Base-by-base conservation (phyloP, 2,888 invertebrate genomes). In the Agrotis segetum region DNA sequence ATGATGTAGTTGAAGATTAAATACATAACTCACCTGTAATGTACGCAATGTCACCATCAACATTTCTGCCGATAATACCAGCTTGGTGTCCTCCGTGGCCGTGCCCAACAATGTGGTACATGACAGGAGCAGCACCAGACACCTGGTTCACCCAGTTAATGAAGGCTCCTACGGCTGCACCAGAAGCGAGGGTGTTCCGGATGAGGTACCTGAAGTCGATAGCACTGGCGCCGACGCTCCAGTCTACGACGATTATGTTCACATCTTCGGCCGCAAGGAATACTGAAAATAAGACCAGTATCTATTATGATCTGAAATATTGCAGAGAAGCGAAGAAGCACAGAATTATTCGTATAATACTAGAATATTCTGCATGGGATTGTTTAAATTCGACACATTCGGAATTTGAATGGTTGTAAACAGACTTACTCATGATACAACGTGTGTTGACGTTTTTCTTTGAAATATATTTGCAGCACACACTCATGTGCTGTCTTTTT, bases 161-260 rank as follows among this genome's bases (percentile, higher is more conserved):
- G 71, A 94, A 93, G 13, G 84, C 77, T 11, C 90, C 93, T 0
- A 92, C 90, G 3, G 92, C 92, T 56, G 70, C 71, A 0, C 92
- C 94, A 62, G 93, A 92, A 4, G 85, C 71, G 34, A 93, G 83
- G 16, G 94, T 86, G 78, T 93, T 91, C 9, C 73, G 65, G 67
- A 93, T 89, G 46, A 93, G 89, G 19, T 83, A 44, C 67, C 91
- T 84, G 67, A 91, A 88, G 53, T 79, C 82, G 3, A 89, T 65
- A 0, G 90, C 82, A 62, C 82, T 88, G 3, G 93, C 89, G 3
- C 93, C 94, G 4, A 76, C 75, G 62, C 91, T 92, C 95, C 95
- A 95, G 76, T 95, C 95, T 1, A 95, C 90, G 0, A 91, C 91
- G 11, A 95, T 91, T 1, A 95, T 86, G 75, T 95, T 95, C 3